phyloP scores from a whole-genome alignment of 2,797 vertebrate genomes.

The Todus mexicanus region DNA sequence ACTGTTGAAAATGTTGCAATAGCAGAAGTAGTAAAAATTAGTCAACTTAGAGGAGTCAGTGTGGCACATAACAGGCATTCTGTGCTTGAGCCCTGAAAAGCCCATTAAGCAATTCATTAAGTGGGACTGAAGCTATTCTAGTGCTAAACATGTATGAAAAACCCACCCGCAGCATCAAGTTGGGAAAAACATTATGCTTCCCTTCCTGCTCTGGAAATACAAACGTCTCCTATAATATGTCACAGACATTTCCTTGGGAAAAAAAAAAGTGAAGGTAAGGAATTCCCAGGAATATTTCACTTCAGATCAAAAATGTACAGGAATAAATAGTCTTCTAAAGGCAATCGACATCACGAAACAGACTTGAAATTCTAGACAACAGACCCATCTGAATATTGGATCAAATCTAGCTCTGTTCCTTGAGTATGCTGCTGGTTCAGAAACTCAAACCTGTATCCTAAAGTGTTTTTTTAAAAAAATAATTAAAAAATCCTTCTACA shows the following conservation, averaged over 20 bases:
- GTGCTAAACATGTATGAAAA: background rate
- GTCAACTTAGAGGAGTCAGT: background rate
- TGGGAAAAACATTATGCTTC: background rate
- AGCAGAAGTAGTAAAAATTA: background rate
- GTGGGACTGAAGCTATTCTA: background rate
- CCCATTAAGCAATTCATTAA: background rate
- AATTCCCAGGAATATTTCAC: conserved; percentile 16
- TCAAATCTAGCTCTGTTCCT: background rate
- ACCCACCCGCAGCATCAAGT: background rate
- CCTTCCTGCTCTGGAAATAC: background rate
- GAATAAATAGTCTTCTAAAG: background rate
- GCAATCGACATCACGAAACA: background rate
- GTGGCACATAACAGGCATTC: background rate
- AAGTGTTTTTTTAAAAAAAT: background rate
- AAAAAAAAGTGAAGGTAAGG: background rate
- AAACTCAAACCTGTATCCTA: background rate
- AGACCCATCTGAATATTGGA: background rate
- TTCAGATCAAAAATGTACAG: background rate
- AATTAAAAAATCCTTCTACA: background rate
- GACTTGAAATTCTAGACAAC: background rate
- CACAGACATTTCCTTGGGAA: background rate
- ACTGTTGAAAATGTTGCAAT: background rate
- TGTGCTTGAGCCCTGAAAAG: background rate
- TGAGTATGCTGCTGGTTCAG: background rate
- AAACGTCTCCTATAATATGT: background rate